A percentile compares a stretch with the other conserved stretches of the same genome.
Evolutionary conservation across 2,888 invertebrate species (phyloP).

Genomic region (Zeuzera pyrina): DNA sequence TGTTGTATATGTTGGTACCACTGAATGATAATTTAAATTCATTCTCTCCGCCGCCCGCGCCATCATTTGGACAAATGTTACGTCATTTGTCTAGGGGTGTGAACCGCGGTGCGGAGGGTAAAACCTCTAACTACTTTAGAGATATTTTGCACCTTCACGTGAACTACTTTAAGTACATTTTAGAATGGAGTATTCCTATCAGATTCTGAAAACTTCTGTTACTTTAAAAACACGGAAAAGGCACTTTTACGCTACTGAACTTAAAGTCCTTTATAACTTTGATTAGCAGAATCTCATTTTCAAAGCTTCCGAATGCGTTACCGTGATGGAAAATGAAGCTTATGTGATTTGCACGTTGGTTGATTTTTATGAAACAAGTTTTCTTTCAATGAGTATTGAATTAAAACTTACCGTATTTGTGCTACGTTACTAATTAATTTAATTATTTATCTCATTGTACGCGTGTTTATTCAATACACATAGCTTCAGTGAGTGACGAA

Average conservation of each 20-base stretch:
- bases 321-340: constrained; percentile 52
- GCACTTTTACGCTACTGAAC: constrained; percentile 26
- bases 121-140: constrained; percentile 16
- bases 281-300: constrained; percentile 44
- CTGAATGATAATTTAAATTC: constrained; percentile 76
- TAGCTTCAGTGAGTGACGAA: constrained; percentile 32
- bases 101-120: constrained; percentile 40
- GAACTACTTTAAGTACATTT: constrained; percentile 32
- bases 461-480: constrained; percentile 53
- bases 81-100: constrained; percentile 69
- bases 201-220: constrained; percentile 60
- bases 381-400: constrained; percentile 59
- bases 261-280: constrained; percentile 42
- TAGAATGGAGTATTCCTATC: too few species aligned
- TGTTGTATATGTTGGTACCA: constrained; percentile 64
- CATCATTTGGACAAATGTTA: constrained; percentile 75
- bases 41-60: constrained; percentile 74
- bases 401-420: constrained; percentile 67
- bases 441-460: constrained; percentile 60
- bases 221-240: too few species aligned
- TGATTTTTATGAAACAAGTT: constrained; percentile 43
- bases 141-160: too few species aligned
- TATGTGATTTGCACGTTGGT: constrained; percentile 43
- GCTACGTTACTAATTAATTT: constrained; percentile 64
- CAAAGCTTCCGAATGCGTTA: constrained; percentile 59